A percentile compares a stretch with the other conserved stretches of the same genome.
phyloP scores from a whole-genome alignment of 2,113 vertebrate genomes.

The Menidia beryllina region DNA sequence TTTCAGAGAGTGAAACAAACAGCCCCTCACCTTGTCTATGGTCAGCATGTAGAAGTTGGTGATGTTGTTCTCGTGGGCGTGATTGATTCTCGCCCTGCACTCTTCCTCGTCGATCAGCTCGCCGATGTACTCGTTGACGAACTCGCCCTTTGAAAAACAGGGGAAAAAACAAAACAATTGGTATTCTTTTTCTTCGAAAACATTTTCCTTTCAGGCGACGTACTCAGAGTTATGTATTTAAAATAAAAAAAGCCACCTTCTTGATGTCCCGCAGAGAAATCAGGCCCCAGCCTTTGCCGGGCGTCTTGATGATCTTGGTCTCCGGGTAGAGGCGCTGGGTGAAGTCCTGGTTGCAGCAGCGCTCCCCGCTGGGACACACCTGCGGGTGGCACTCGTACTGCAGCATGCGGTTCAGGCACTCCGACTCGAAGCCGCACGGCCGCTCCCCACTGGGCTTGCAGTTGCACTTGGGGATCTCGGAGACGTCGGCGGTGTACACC shows the following conservation, averaged over 20 bases:
- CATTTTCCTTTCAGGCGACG: too few species aligned
- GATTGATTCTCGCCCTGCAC: constrained; percentile 91
- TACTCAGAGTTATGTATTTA: too few species aligned
- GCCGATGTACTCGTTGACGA: constrained; percentile 97
- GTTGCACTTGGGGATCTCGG: constrained; percentile 98
- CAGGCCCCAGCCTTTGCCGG: constrained; percentile 97
- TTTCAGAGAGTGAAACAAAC: too few species aligned
- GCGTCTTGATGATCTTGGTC: constrained; percentile 94
- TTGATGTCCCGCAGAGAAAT: constrained; percentile 92
- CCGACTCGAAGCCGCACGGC: constrained; percentile 93
- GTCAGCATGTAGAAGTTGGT: constrained; percentile 99
- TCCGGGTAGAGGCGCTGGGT: constrained; percentile 96
- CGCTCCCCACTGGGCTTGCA: constrained; percentile 92
- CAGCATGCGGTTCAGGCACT: constrained; percentile 97
- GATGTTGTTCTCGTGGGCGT: constrained; percentile 96
- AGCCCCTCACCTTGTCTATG: constrained; percentile 90
- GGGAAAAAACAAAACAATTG: too few species aligned
- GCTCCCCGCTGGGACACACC: constrained; percentile 90
- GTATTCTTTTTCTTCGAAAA: too few species aligned
- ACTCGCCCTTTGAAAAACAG: constrained; percentile 86
- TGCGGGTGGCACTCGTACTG: constrained; percentile 98
- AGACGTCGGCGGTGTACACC: constrained; percentile 94
- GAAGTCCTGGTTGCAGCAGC: constrained; percentile 97
- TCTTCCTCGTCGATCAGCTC: constrained; percentile 98
- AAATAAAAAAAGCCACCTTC: constrained; percentile 92